These are phyloP conservation scores for Grallaria varia DNA, from an alignment of 2,113 vertebrate genomes.

Conservation along the genomic window DNA sequence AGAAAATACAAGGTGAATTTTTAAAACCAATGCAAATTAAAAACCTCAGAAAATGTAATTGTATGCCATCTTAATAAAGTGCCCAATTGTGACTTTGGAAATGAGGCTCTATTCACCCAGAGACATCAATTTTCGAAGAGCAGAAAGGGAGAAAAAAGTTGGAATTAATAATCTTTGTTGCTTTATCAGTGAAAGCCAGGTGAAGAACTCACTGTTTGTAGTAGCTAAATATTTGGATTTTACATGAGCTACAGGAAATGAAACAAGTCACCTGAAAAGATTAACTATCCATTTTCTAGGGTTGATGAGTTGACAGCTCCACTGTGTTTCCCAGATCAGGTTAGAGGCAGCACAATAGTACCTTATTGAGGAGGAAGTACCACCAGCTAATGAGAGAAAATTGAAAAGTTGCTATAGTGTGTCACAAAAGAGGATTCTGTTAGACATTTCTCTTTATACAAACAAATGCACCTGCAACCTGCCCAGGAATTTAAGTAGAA, in stretches of 20 bases:
- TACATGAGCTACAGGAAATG: conserved; percentile 63
- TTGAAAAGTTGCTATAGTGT: conserved; percentile 57
- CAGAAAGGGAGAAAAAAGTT: not conserved
- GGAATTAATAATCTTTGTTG: conserved; percentile 16
- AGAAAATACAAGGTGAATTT: not conserved
- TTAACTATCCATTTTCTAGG: conserved; percentile 59
- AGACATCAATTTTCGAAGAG: not conserved
- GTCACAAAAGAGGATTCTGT: conserved; percentile 63
- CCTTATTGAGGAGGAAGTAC: conserved; percentile 59
- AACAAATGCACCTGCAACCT: conserved; percentile 64
- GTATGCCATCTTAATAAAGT: not conserved
- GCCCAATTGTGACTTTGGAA: not conserved
- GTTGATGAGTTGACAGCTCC: conserved; percentile 66
- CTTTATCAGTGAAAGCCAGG: conserved; percentile 44
- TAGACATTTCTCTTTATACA: conserved; percentile 41
- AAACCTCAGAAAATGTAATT: not conserved
- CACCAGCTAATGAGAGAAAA: conserved; percentile 55
- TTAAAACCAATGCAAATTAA: not conserved
- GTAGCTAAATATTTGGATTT: conserved; percentile 65
- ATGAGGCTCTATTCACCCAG: not conserved
- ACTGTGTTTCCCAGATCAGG: conserved; percentile 50
- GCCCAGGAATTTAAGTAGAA: not conserved
- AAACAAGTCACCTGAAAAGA: conserved; percentile 63
- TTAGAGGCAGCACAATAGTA: conserved; percentile 59
- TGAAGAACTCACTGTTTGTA: conserved; percentile 46